A percentile compares a stretch with the other conserved stretches of the same genome.
Conservation (phyloP, 2,888 invertebrate species). For the Gasteruption jaculator region DNA sequence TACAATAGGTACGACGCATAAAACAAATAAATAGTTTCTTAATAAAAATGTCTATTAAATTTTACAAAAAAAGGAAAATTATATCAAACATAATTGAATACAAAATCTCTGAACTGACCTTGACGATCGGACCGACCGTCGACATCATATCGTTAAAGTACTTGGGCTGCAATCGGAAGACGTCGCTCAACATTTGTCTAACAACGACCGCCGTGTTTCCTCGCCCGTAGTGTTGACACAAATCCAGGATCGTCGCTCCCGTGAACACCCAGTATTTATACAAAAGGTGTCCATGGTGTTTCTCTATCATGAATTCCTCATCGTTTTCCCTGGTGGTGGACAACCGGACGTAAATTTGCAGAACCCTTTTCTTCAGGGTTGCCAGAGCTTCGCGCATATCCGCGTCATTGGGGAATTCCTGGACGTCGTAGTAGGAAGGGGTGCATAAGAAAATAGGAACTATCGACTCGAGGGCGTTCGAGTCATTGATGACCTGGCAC, state of each 20-base stretch:
- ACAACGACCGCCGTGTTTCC: conserved; percentile 61
- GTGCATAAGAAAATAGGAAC: conserved; percentile 5
- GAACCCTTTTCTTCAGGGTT: conserved; percentile 57
- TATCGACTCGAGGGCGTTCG: neutral
- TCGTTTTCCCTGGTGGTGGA: conserved; percentile 68
- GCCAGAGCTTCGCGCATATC: conserved; percentile 58
- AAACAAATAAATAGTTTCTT: too few relatives aligned
- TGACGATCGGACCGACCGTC: conserved; percentile 56
- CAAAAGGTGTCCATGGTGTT: conserved; percentile 65
- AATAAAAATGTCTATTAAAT: too few relatives aligned
- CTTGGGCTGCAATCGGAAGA: conserved; percentile 65
- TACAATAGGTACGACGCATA: too few relatives aligned
- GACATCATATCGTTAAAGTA: conserved; percentile 61
- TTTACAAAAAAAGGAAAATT: too few relatives aligned
- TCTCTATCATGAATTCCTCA: conserved; percentile 59
- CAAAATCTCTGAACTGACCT: conserved; percentile 41
- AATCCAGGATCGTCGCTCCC: conserved; percentile 76
- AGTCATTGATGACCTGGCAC: conserved; percentile 53
- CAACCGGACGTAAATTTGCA: conserved; percentile 71
- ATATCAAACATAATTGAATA: too few relatives aligned
- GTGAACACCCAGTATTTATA: conserved; percentile 79
- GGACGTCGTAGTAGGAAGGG: conserved; percentile 57
- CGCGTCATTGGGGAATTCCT: conserved; percentile 48
- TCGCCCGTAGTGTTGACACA: conserved; percentile 70
- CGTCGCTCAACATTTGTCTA: conserved; percentile 60